Base-by-base conservation (phyloP, 2,888 invertebrate species). In the Therioaphis trifolii region DNA sequence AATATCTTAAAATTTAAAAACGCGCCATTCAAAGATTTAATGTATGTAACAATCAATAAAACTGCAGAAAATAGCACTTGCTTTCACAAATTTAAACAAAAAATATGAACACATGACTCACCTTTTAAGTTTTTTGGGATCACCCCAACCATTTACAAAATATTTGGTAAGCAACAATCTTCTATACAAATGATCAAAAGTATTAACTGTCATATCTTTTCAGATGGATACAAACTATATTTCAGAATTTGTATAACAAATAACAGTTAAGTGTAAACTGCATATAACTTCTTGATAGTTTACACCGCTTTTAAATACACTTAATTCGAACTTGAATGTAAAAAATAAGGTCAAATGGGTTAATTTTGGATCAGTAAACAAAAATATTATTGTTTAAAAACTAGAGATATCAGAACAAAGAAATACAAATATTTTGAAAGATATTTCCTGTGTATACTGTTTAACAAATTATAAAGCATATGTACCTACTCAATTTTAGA, bases 71-170 rank as follows among this genome's bases (percentile, higher is more conserved):
- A n/a, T n/a, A n/a, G n/a, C n/a, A n/a, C n/a, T n/a, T n/a, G n/a
- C n/a, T n/a, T n/a, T n/a, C n/a, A n/a, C n/a, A n/a, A n/a, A n/a
- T 77, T 58, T n/a, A 74, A 46, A 72, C 35, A 85, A 84, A 43
- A 78, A 61, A 69, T 63, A 21, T 55, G 21, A 77, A 63, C 79
- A 61, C 71, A 58, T 49, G 52, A 85, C 87, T 88, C 89, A 95
- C 96, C 94, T 94, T 89, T 94, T 93, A 84, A 99, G 91, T 89
- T 95, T 94, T 87, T 96, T 95, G 35, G 98, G 96, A 88, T 94
- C 93, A 9, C 98, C 98, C 98, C 98, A 99, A 87, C 98, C 98
- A 91, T 96, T 96, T 1, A 95, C 95, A 88, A 98, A 99, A 89
- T 98, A 96, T 89, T 94, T 95, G 1, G 96, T 94, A 84, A 97